Evolutionary conservation across 1,140 invertebrate genomes (phyloP).

Genomic region (Ptiloglossa arizonensis): DNA sequence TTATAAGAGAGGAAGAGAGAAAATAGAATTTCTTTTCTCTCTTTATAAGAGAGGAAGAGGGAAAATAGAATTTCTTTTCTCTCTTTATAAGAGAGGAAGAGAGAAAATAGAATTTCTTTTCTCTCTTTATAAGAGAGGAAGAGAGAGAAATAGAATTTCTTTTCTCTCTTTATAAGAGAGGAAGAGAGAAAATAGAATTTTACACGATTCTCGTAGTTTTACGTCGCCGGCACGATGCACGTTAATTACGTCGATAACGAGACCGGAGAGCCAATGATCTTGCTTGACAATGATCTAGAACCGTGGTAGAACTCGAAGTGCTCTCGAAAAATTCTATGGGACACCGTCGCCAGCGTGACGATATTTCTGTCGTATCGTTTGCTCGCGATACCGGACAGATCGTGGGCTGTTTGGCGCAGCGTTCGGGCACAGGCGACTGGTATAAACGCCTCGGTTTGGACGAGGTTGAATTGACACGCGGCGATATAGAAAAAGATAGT

Average conservation of each 20-base stretch:
- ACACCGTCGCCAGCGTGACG: not conserved
- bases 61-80: no score
- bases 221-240: not conserved
- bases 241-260: not conserved
- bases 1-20: no score
- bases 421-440: conserved; percentile 9
- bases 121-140: no score
- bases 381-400: conserved; percentile 8
- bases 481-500: conserved; percentile 48
- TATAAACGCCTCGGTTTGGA: conserved; percentile 18
- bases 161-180: no score
- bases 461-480: conserved; percentile 27
- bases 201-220: not conserved
- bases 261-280: not conserved
- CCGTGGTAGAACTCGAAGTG: not conserved
- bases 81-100: no score
- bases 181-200: no score
- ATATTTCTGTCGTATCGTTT: conserved; percentile 14
- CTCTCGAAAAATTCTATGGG: not conserved
- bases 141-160: no score
- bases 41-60: no score
- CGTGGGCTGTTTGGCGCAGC: conserved; percentile 14
- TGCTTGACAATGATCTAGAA: not conserved
- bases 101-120: no score
- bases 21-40: no score